Base-by-base conservation (phyloP, 2,113 vertebrate species). In the Mesoclemmys tuberculata region DNA sequence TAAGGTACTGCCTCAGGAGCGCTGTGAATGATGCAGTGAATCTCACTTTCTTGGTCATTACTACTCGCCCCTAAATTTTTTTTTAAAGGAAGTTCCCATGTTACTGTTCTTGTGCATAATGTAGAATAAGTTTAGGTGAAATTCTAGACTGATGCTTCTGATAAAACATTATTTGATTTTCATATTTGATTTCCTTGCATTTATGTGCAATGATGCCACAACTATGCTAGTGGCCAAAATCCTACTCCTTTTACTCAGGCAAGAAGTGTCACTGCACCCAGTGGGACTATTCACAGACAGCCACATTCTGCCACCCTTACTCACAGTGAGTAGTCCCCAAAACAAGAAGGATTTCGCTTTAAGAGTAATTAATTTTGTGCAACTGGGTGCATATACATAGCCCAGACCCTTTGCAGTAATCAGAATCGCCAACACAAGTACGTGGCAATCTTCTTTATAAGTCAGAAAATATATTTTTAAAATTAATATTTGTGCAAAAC, bases 241-340 rank as follows among this genome's bases (percentile, higher is more conserved):
- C 31, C 41, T 51, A 2, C 0, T 8, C n/a, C n/a, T 74, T 74
- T n/a, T 74, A 74, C 38, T 74, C 21, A 21, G 41, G 35, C n/a
- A n/a, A 74, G 18, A 41, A 10, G 21, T 21, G n/a, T 41, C 68
- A 74, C 5, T 4, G 31, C 84, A 88, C 52, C 4, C 68, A 52
- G 4, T 5, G n/a, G 10, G 2, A 6, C 0, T 19, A 56, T 14
- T 91, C 44, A 22, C 79, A 35, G 31, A 3, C 1, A 31, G 8
- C 14, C 2, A 5, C 55, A 7, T 35, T 18, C 44, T 27, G 0
- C 48, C 22, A 1, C 3, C 1, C 2, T 8, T 10, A 27, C 10
- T 8, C 19, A 16, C 44, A 31, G 22, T 14, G 44, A 83, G n/a
- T 5, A 18, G 64, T 12, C 49, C 49, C 48, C 38, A 77, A 27